phyloP scores from a whole-genome alignment of 2,888 invertebrate species.

The Metalampra italica region DNA sequence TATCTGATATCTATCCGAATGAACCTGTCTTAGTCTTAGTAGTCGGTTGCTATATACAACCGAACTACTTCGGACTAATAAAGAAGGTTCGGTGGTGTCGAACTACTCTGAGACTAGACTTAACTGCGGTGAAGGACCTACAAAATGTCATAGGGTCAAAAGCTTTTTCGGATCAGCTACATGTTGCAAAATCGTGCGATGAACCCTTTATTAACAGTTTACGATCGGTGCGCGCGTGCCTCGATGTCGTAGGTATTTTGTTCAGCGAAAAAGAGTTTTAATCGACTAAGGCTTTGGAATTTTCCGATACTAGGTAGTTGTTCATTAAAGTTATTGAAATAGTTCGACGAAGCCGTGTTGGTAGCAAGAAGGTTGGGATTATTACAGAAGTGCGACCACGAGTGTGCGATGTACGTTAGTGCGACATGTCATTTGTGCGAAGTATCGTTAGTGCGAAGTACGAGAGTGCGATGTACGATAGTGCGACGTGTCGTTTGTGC shows the following conservation, averaged over 20 bases:
- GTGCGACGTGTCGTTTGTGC: no score
- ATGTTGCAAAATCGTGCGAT: slow-evolving; percentile 29
- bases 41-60: no score
- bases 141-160: neutral
- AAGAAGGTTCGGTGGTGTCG: no score
- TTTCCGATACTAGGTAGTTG: neutral
- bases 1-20: no score
- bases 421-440: no score
- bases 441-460: no score
- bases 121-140: neutral
- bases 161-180: slow-evolving; percentile 12
- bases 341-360: neutral
- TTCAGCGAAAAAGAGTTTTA: neutral
- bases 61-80: no score
- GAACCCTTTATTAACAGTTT: slow-evolving; percentile 40
- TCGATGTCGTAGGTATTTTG: slow-evolving; percentile 18
- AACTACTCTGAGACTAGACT: neutral
- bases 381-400: no score
- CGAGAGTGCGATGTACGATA: no score
- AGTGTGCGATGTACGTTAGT: no score
- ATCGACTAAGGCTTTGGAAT: neutral
- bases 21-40: no score
- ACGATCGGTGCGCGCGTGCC: slow-evolving; percentile 33
- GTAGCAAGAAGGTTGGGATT: no score
- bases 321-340: neutral